Base-by-base conservation (phyloP, 2,888 invertebrate genomes). In the Limnephilus rhombicus region DNA sequence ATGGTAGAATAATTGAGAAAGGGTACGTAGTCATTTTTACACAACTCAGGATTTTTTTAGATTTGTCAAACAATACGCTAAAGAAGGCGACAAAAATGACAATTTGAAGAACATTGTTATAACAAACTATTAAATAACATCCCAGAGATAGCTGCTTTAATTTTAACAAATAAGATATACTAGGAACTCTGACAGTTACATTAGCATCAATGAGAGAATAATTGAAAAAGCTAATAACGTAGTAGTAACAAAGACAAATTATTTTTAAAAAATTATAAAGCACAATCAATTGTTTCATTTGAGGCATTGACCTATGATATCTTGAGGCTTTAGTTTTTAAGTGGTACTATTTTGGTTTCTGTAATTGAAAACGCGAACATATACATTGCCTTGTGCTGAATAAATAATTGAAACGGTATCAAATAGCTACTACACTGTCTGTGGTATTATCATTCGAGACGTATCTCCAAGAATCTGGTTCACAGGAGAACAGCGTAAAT, bases 401-500 rank as follows among this genome's bases (percentile, higher is more conserved):
- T 83, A 34, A 34, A 83, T 34, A 83, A 31, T 83, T 83, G 24
- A 34, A 83, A 34, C 83, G 31, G 37, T 83, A 83, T 34, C 12
- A 83, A 83, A 83, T 83, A 83, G 31, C 37, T 37, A 83, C 83
- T 18, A 24, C 24, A 68, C 18, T 49, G 49, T 11, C 3, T 41
- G 49, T 15, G 18, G 53, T 68, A 68, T 68, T 68, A 68, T 68
- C 18, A 85, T 85, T 85, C n/a, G 85, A 85, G 45, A 45, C 34
- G 41, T 85, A 85, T 68, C 53, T 85, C 45, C 24, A n/a, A 37
- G 45, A 85, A 85, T 85, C 85, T 85, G 41, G 85, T 37, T 87
- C 45, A 53, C 49, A 87, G 87, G 85, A 87, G 87, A 87, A 49
- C 49, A 49, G 87, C 29, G 37, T 80, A 31, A 24, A 88, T 68